These are phyloP conservation scores for Labeo calbasu DNA, from an alignment of 2,797 vertebrate species.

Conservation along the genomic window DNA sequence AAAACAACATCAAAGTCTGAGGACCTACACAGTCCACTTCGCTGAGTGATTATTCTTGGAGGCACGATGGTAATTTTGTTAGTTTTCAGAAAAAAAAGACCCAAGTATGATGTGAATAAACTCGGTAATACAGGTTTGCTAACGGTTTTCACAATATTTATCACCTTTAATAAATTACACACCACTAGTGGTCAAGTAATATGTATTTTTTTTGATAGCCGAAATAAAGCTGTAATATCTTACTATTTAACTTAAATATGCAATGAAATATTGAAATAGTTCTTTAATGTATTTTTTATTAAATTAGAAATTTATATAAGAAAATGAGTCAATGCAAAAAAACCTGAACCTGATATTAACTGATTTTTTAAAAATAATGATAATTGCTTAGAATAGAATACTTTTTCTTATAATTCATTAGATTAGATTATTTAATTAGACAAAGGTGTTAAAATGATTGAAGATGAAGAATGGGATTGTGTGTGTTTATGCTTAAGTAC, in stretches of 20 bases:
- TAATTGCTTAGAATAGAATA: neutral
- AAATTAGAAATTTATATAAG: neutral
- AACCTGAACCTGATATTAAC: neutral
- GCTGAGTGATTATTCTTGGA: neutral
- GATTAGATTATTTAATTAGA: too few species aligned
- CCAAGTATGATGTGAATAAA: neutral
- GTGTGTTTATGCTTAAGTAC: too few species aligned
- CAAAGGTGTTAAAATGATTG: too few species aligned
- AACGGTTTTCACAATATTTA: neutral
- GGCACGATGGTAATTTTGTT: neutral
- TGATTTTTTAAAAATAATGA: neutral
- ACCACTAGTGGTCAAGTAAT: neutral
- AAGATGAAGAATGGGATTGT: too few species aligned
- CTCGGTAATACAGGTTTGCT: neutral
- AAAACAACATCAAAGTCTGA: constrained; percentile 2
- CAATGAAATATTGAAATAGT: too few species aligned
- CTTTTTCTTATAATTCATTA: too few species aligned
- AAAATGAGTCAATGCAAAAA: neutral
- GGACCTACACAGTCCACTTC: neutral
- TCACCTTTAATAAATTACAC: neutral
- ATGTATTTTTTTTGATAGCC: neutral
- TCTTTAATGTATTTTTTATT: neutral
- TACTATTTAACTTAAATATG: neutral
- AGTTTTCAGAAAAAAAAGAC: neutral
- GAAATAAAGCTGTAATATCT: neutral